Evolutionary conservation across 2,113 vertebrate species (phyloP).

Genomic region (Deroptyus accipitrinus): DNA sequence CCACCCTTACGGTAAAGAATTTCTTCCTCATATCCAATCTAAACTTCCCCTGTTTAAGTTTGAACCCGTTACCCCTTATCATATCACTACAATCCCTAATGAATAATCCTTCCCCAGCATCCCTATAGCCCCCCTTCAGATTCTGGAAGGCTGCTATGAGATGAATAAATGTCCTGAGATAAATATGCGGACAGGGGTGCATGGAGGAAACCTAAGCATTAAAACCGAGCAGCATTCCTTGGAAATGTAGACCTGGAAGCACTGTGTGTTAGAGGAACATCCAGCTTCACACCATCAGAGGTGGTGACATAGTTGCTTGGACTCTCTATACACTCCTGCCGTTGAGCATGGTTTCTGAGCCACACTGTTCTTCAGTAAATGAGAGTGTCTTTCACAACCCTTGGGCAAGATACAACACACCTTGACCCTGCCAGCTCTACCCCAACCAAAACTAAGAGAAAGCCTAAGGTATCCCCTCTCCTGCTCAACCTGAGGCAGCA

Average conservation of each 20-base stretch:
- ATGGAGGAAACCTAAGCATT: neutral
- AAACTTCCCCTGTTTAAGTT: too few species aligned
- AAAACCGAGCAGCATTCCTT: neutral
- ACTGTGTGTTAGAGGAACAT: neutral
- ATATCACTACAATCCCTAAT: too few species aligned
- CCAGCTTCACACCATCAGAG: rapidly evolving
- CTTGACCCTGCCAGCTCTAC: neutral
- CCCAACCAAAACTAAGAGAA: neutral
- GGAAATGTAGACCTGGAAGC: neutral
- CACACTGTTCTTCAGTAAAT: neutral
- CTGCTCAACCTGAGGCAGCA: neutral
- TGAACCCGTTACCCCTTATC: too few species aligned
- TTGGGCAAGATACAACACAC: neutral
- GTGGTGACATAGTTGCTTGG: neutral
- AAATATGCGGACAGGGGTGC: neutral
- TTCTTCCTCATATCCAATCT: too few species aligned
- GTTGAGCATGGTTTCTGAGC: neutral
- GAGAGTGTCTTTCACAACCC: neutral
- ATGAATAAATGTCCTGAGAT: neutral
- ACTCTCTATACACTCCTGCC: neutral
- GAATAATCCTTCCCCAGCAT: too few species aligned
- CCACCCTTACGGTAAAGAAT: too few species aligned
- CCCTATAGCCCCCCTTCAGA: too few species aligned
- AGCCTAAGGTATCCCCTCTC: neutral
- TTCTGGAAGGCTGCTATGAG: too few species aligned